A percentile compares a stretch with the other conserved stretches of the same genome.
These are phyloP conservation scores for Pentalonia nigronervosa DNA, from an alignment of 1,140 invertebrate species.

Conservation along the genomic window DNA sequence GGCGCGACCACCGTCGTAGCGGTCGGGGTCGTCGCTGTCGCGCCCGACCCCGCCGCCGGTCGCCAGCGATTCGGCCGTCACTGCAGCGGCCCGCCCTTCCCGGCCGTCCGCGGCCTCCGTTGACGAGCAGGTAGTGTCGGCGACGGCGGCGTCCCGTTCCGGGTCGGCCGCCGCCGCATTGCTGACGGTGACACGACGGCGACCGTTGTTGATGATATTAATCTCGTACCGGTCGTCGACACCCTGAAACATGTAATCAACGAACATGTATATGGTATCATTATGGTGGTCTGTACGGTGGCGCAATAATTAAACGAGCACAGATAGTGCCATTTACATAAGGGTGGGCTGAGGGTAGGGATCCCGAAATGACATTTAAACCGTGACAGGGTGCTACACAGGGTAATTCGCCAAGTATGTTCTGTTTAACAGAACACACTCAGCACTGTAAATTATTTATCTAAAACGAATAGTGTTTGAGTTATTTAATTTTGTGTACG, in stretches of 20 bases:
- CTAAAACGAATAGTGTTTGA: too few species aligned
- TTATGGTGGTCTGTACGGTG: not conserved
- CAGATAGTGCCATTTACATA: not conserved
- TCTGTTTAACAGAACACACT: too few species aligned
- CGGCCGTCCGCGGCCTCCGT: too few species aligned
- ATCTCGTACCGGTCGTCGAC: not conserved
- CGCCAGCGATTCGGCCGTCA: not conserved
- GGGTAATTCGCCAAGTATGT: not conserved
- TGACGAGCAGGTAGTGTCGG: not conserved
- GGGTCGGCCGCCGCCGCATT: not conserved
- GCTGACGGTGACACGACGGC: constrained; percentile 10
- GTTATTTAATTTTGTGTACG: too few species aligned
- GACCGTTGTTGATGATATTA: not conserved
- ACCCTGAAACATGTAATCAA: not conserved
- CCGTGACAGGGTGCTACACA: not conserved
- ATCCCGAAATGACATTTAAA: not conserved
- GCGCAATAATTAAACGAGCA: not conserved
- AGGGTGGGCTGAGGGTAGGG: not conserved
- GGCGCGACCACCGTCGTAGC: not conserved
- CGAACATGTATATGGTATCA: not conserved
- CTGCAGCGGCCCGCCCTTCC: not conserved
- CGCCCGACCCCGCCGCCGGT: not conserved
- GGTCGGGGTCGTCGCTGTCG: not conserved
- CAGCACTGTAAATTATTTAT: too few species aligned
- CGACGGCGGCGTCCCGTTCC: not conserved